These are phyloP conservation scores for Pocota personata DNA, from an alignment of 2,888 invertebrate genomes.

Conservation along the genomic window DNA sequence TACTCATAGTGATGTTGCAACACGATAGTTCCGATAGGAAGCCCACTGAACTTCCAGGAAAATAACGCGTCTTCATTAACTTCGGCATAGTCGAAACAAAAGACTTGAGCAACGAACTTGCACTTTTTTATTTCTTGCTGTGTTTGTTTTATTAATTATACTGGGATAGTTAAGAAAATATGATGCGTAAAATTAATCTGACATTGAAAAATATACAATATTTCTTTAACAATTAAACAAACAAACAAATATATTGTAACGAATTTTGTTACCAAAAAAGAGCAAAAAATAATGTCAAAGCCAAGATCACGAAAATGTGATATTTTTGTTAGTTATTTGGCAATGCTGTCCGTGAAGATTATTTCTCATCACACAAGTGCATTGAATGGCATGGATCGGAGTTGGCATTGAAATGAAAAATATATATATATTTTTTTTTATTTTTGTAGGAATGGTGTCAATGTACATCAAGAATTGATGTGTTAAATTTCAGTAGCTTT, in stretches of 20 bases:
- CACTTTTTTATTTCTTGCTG: not conserved
- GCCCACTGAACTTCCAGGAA: slow-evolving; percentile 62
- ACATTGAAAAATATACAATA: slow-evolving; percentile 23
- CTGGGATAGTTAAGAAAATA: slow-evolving; percentile 46
- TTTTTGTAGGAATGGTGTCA: slow-evolving; percentile 12
- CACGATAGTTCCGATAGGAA: slow-evolving; percentile 61
- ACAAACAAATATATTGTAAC: slow-evolving; percentile 6
- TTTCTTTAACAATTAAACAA: not conserved
- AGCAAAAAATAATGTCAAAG: slow-evolving; percentile 48
- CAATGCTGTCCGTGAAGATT: slow-evolving; percentile 37
- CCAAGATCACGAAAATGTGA: slow-evolving; percentile 38
- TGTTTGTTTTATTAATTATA: slow-evolving; percentile 35
- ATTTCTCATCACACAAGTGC: slow-evolving; percentile 2
- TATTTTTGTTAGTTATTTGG: slow-evolving; percentile 7
- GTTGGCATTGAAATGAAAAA: slow-evolving; percentile 27
- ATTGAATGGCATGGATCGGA: not conserved
- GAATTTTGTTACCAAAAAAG: not conserved
- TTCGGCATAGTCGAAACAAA: slow-evolving; percentile 30
- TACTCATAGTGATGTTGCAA: not conserved
- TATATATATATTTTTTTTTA: not conserved
- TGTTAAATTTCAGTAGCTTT: not conserved
- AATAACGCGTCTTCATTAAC: slow-evolving; percentile 36
- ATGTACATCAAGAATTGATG: slow-evolving; percentile 1
- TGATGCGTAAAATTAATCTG: slow-evolving; percentile 26
- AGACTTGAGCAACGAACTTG: slow-evolving; percentile 57